Base-by-base conservation (phyloP, 2,888 invertebrate species). In the Acrobasis suavella region DNA sequence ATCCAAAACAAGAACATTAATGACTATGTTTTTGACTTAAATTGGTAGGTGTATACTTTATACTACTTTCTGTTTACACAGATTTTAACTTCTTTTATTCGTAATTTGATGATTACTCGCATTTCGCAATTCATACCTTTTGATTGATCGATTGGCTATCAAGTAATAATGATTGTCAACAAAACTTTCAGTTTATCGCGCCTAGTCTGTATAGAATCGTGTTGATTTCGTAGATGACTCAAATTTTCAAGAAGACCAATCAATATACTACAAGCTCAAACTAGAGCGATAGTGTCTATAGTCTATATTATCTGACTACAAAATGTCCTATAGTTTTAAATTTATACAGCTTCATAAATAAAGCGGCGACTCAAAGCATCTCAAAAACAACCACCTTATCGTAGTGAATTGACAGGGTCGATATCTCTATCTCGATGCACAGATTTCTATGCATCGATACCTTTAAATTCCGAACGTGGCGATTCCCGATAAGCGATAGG, bases 401-500 rank as follows among this genome's bases (percentile, higher is more conserved):
- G 51, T 60, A 51, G 39, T 51, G 39, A 55, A 32, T 62, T 56
- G 62, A 55, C 55, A 55, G 37, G 76, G 75, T 71, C 71, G 77
- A 82, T 81, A 77, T 77, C 77, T 79, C 75, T 78, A 81, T 81
- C 77, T 64, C 64, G 68, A 80, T 81, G 74, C 80, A 77, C 77
- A 78, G 81, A 82, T 82, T 77, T 74, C 69, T 65, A 64, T 72
- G 62, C 64, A 66, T 67, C 67, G 75, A 79, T 75, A 71, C 75
- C 71, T 82, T 82, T 83, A 85, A 89, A 91, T 90, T 89, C 90
- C 88, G 75, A 85, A 83, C 82, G 82, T 79, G 85, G 82, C 80
- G 86, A 87, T 89, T 83, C 77, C 72, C 81, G 89, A 90, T 89
- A 90, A 86, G 80, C 87, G 83, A 88, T 88, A 85, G 81, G 84